Evolutionary conservation across 1,140 invertebrate genomes (phyloP), one percentile per base, ranked within the genome.

Genomic region (Camponotus pennsylvanicus): DNA sequence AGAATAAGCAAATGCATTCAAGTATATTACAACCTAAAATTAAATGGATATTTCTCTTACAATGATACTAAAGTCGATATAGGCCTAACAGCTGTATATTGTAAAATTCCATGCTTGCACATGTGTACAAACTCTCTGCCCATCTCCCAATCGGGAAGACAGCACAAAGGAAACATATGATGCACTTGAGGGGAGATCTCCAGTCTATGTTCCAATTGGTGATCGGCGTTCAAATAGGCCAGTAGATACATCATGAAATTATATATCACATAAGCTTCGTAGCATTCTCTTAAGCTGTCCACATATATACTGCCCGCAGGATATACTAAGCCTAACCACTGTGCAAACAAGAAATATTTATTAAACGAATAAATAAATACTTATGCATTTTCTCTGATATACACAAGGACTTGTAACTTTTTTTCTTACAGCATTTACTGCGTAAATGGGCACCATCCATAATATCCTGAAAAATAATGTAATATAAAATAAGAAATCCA

Each of bases 371-470:
- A 32, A 86, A 55, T 37, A 37, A 32, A 32, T 57, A 66, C 34
- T 49, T 18, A 3, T 2, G 5, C 27, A 61, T 0, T 75, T 66
- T 85, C 59, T 1, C 1, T 2, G 0, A 57, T 67, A 55, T n/a
- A 71, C 18, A 67, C 64, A 73, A 85, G 18, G 8, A 70, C 59
- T 69, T 82, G 18, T 67, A 92, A 84, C 27, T 83, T 89, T 82
- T 82, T 85, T 92, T 96, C 97, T 97, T 96, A 98, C 97, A 87
- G 98, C 98, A 97, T 99, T 99, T 13, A 98, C 93, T 52, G 98
- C 98, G 96, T 99, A 99, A 91, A 99, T 99, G 88, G 98, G 98
- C 70, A 99, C 98, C 98, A 99, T 99, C 98, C 98, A 99, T 90
- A 99, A 94, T 95, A 99, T 98, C 93, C 99, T 98, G 94, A 89